Evolutionary conservation across 35 echinoderm and acorn worm genomes (phyloP).

Genomic region (Apostichopus parvimensis): DNA sequence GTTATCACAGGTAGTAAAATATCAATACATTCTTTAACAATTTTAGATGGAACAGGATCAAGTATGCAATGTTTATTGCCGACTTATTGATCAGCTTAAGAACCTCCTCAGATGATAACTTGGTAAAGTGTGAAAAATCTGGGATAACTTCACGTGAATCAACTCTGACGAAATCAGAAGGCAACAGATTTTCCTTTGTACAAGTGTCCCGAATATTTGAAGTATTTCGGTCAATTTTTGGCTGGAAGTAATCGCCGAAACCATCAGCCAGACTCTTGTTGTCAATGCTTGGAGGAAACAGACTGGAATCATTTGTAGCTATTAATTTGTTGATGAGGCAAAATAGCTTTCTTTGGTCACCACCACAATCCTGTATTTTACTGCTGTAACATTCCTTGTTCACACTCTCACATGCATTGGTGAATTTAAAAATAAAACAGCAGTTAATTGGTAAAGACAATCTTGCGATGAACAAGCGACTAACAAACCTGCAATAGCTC

Average conservation of each 20-base stretch:
- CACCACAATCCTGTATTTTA: not conserved
- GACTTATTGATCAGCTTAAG: conserved; percentile 24
- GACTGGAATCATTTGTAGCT: not conserved
- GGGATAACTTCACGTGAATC: not conserved
- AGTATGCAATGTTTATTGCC: not conserved
- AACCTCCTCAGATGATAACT: not conserved
- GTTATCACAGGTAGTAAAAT: too few relatives aligned
- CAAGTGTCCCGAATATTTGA: not conserved
- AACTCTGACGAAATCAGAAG: not conserved
- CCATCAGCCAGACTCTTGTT: conserved; percentile 14
- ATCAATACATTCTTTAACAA: too few relatives aligned
- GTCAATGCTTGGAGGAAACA: not conserved
- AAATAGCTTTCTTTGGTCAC: conserved; percentile 1
- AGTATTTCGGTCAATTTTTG: not conserved
- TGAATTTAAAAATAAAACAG: not conserved
- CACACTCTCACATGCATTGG: not conserved
- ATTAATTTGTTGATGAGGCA: not conserved
- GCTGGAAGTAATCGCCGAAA: not conserved
- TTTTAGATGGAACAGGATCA: too few relatives aligned
- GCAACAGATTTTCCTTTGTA: not conserved
- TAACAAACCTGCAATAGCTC: too few relatives aligned
- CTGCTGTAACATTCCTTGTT: not conserved
- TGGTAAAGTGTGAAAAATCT: conserved; percentile 13
- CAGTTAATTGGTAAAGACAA: too few relatives aligned
- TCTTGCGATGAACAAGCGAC: too few relatives aligned